phyloP scores from a whole-genome alignment of 2,888 invertebrate species.

The Limenitis camilla region DNA sequence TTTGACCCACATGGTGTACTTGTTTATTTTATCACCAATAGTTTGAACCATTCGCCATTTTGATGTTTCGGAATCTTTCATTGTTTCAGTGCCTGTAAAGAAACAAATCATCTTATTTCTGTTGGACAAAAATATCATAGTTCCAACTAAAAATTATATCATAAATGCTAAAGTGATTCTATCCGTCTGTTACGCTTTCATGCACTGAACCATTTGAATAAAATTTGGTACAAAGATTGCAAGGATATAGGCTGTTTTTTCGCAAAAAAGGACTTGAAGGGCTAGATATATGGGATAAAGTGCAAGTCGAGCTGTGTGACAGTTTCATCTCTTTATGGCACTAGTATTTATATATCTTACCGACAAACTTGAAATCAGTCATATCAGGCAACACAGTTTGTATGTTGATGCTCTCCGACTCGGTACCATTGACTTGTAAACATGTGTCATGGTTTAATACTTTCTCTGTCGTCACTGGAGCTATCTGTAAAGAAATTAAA shows the following conservation, averaged over 20 bases:
- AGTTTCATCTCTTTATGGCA: no score
- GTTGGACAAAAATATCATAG: no score
- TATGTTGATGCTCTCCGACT: constrained; percentile 76
- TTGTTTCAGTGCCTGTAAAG: constrained; percentile 77
- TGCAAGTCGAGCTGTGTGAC: no score
- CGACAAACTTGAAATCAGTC: constrained; percentile 79
- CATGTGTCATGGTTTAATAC: constrained; percentile 83
- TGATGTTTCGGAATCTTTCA: constrained; percentile 81
- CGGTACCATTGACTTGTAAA: constrained; percentile 87
- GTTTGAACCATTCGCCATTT: constrained; percentile 84
- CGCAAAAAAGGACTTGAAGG: no score
- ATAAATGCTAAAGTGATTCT: no score
- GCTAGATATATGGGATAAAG: no score
- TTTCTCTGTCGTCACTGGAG: constrained; percentile 87
- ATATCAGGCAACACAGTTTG: constrained; percentile 90
- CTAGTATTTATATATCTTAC: constrained; percentile 50
- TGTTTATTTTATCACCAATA: constrained; percentile 87
- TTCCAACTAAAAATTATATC: no score
- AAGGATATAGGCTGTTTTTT: no score
- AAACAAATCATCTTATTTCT: constrained; percentile 1
- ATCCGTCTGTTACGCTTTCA: no score
- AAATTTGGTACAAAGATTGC: no score
- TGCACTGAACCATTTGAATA: no score
- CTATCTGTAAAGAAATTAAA: constrained; percentile 61
- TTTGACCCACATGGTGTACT: constrained; percentile 91